Base-by-base conservation (phyloP, 2,797 vertebrate genomes). In the Paramormyrops hopkinsi region DNA sequence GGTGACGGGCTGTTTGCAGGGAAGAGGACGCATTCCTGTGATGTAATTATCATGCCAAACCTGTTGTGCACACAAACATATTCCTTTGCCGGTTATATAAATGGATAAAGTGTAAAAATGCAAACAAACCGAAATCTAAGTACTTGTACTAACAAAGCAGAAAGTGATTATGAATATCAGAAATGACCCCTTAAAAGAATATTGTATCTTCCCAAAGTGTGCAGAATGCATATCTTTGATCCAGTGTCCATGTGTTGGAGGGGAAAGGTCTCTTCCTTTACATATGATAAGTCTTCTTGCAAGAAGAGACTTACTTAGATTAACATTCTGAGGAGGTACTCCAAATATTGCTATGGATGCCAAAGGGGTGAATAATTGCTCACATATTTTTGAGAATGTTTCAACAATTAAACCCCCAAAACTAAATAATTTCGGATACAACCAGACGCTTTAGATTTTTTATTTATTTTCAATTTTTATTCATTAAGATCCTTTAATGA, bases 41-140 rank as follows among this genome's bases (percentile, higher is more conserved):
- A 7, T 87, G 65, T 88, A 59, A 90, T 91, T 86, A 86, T 86
- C 79, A 87, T 88, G 82, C 65, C 88, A 84, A 37, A 88, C 29
- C 59, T 65, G 76, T 89, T 84, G 69, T 62, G 62, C 65, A 88
- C 6, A 65, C 79, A n/a, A 48, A n/a, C 73, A 84, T 83, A 29
- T 90, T 48, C 1, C 12, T 73, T 73, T 73, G 12, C 6, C 73
- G 7, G 76, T 5, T 41, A 46, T 29, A 82, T 46, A 82, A 41
- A 82, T 82, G 44, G 79, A 48, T 48, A 22, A 83, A 46, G n/a
- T 83, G 19, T 83, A 83, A n/a, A 83, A 48, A 44, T 48, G 44
- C 0, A 19, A 83, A 48, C 19, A 37, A 46, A 8, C 56, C 56
- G 8, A 59, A 59, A 59, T 8, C 7, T 59, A 22, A 8, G 56